A percentile compares a stretch with the other conserved stretches of the same genome.
Evolutionary conservation across 2,888 invertebrate genomes (phyloP).

Genomic region (Cerastis rubricosa): DNA sequence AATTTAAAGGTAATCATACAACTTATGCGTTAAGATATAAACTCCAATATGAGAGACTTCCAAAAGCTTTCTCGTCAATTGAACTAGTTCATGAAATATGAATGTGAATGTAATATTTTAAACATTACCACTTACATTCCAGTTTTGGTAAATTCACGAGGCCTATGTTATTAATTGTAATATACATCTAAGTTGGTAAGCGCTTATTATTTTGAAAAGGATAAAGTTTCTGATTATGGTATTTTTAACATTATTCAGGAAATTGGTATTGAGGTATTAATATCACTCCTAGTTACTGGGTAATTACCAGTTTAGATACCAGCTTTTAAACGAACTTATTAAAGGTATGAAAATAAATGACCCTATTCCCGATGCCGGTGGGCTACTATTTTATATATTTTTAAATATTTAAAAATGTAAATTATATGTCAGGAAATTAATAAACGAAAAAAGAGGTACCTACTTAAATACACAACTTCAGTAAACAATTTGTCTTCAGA

Average conservation of each 20-base stretch:
- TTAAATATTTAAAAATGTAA: too few species aligned
- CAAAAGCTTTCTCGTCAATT: slow-evolving; percentile 51
- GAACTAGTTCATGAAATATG: slow-evolving; percentile 39
- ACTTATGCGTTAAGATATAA: not conserved
- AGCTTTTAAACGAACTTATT: too few species aligned
- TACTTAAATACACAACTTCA: not conserved
- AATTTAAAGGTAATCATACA: slow-evolving; percentile 14
- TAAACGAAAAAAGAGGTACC: too few species aligned
- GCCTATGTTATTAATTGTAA: not conserved
- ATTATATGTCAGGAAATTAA: too few species aligned
- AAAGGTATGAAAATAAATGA: not conserved
- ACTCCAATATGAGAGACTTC: slow-evolving; percentile 7
- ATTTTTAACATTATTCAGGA: not conserved
- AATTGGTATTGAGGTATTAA: not conserved
- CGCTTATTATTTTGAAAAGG: not conserved
- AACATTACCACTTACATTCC: slow-evolving; percentile 20
- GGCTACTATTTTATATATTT: too few species aligned
- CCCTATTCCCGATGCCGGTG: too few species aligned
- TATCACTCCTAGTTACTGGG: too few species aligned
- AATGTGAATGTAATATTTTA: slow-evolving; percentile 40
- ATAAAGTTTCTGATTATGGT: not conserved
- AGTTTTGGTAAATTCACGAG: not conserved
- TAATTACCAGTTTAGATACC: too few species aligned
- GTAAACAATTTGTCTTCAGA: slow-evolving; percentile 1
- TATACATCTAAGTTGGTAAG: not conserved